Percentiles rank a stretch among this genome's conserved stretches.
Evolutionary conservation across 2,888 invertebrate genomes (phyloP).

Genomic region (Parelbella ahira): DNA sequence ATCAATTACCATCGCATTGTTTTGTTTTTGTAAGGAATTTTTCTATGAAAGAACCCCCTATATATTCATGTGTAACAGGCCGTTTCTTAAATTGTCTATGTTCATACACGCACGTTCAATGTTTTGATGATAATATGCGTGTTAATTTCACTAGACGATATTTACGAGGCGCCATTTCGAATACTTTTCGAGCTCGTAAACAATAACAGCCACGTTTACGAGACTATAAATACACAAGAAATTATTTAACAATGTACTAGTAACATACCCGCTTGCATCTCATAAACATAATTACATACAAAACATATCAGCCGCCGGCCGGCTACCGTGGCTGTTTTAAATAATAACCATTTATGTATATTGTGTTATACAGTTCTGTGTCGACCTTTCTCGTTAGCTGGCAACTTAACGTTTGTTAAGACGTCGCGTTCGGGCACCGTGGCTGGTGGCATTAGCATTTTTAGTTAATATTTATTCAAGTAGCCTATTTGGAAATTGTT

Average conservation of each 20-base stretch:
- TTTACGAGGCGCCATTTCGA: constrained; percentile 19
- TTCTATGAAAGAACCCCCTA: no score
- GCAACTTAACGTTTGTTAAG: not conserved
- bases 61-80: no score
- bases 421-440: not conserved
- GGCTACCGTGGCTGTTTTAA: constrained; percentile 40
- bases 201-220: constrained; percentile 20
- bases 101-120: no score
- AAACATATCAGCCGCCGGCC: constrained; percentile 37
- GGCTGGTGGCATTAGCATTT: constrained; percentile 44
- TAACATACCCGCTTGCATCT: constrained; percentile 31
- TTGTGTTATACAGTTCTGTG: constrained; percentile 4
- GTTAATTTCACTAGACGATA: constrained; percentile 16
- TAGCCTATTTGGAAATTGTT: constrained; percentile 59
- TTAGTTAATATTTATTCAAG: constrained; percentile 60
- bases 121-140: not conserved
- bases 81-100: no score
- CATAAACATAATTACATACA: constrained; percentile 40
- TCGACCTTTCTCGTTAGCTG: constrained; percentile 7
- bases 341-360: constrained; percentile 22
- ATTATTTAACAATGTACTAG: constrained; percentile 23
- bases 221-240: constrained; percentile 21
- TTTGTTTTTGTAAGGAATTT: no score
- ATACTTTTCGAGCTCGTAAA: constrained; percentile 22
- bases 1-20: no score